Evolutionary conservation across 2,113 vertebrate species (phyloP).

Genomic region (Chitala chitala): DNA sequence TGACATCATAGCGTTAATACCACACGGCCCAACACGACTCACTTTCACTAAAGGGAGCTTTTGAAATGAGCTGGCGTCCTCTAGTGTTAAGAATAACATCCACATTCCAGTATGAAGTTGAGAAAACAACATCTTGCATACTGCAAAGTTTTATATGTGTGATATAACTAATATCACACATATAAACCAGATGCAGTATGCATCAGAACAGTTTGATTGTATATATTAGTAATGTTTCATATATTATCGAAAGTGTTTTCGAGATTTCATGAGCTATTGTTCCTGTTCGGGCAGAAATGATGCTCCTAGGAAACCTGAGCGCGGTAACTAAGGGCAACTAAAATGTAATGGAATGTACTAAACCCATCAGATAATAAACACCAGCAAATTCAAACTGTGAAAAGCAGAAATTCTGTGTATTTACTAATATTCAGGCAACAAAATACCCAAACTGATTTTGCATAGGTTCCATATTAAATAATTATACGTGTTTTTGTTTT

Average conservation of each 20-base stretch:
- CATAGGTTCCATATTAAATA: no score
- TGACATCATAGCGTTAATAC: no score
- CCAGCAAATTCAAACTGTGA: not conserved
- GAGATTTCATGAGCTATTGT: not conserved
- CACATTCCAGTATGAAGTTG: not conserved
- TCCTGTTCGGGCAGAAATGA: not conserved
- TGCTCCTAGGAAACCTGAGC: conserved; percentile 9
- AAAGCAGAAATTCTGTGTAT: not conserved
- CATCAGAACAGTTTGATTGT: not conserved
- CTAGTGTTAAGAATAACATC: not conserved
- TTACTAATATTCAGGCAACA: no score
- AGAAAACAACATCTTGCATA: not conserved
- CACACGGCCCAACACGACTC: not conserved
- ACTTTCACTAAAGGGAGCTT: not conserved
- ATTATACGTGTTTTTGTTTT: no score
- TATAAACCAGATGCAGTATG: not conserved
- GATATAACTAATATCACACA: not conserved
- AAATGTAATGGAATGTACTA: not conserved
- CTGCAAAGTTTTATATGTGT: not conserved
- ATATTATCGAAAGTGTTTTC: not conserved
- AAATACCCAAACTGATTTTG: no score
- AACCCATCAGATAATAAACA: not conserved
- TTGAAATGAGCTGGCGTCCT: conserved; percentile 3
- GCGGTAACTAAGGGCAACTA: conserved; percentile 15
- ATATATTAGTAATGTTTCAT: not conserved